These are phyloP conservation scores for Lamprotornis superbus DNA, from an alignment of 2,113 vertebrate genomes.

Conservation along the genomic window DNA sequence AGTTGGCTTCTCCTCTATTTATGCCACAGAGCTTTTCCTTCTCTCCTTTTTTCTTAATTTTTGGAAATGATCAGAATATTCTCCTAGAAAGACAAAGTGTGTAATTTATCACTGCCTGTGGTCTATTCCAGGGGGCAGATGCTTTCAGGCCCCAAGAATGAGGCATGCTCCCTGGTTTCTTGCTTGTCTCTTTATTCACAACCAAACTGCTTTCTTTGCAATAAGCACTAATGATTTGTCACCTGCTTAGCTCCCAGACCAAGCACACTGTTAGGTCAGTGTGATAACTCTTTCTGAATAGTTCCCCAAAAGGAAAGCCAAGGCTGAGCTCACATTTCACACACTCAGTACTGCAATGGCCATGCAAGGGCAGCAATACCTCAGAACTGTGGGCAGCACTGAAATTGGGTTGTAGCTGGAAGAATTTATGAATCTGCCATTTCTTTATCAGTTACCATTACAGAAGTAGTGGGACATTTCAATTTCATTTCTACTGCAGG, in stretches of 20 bases:
- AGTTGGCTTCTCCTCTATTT: not conserved
- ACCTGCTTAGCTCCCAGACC: not conserved
- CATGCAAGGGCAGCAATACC: not conserved
- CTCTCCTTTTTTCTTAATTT: not conserved
- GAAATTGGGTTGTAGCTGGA: not conserved
- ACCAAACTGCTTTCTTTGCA: not conserved
- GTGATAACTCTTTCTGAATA: not conserved
- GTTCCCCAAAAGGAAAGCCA: not conserved
- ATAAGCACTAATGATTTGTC: not conserved
- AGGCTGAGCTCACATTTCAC: not conserved
- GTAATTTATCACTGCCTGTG: not conserved
- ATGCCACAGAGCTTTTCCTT: not conserved
- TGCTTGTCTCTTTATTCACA: not conserved
- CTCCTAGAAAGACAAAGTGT: not conserved
- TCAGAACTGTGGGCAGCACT: not conserved
- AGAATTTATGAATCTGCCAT: not conserved
- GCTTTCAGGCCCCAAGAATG: not conserved
- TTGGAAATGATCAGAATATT: not conserved
- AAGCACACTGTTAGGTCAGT: not conserved
- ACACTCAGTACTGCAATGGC: not conserved
- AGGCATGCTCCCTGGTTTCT: not conserved
- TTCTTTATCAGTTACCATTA: not conserved
- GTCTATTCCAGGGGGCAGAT: not conserved
- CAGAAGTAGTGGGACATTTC: not conserved
- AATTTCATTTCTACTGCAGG: not conserved